These are phyloP conservation scores for Trachelus stipa DNA, from an alignment of 2,888 invertebrate genomes.

Conservation along the genomic window DNA sequence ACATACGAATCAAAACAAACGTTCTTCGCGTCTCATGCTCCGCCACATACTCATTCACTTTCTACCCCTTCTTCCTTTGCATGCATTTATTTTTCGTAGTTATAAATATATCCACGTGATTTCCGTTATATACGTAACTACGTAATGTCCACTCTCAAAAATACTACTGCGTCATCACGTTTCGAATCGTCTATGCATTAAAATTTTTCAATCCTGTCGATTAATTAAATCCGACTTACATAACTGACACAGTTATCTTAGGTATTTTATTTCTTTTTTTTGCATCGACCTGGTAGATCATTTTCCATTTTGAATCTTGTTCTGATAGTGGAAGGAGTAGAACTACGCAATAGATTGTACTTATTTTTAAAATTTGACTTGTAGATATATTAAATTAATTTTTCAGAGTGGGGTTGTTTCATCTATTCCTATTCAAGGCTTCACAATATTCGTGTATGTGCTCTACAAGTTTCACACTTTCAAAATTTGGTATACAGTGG, in stretches of 20 bases:
- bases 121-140: background rate
- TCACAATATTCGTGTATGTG: background rate
- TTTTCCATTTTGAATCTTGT: background rate
- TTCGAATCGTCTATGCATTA: background rate
- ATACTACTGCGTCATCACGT: background rate
- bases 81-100: background rate
- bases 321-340: too few relatives aligned
- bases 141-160: background rate
- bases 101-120: background rate
- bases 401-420: too few relatives aligned
- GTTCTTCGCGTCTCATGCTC: background rate
- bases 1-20: background rate
- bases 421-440: too few relatives aligned
- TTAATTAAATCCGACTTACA: background rate
- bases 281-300: background rate
- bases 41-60: background rate
- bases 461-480: background rate
- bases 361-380: too few relatives aligned
- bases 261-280: background rate
- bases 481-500: background rate
- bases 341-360: too few relatives aligned
- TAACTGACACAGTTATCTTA: background rate
- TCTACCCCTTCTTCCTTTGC: background rate
- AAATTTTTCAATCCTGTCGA: background rate
- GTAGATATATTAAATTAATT: too few relatives aligned